These are phyloP conservation scores for Caracal caracal DNA, from an alignment of 2,113 vertebrate genomes.

Conservation along the genomic window DNA sequence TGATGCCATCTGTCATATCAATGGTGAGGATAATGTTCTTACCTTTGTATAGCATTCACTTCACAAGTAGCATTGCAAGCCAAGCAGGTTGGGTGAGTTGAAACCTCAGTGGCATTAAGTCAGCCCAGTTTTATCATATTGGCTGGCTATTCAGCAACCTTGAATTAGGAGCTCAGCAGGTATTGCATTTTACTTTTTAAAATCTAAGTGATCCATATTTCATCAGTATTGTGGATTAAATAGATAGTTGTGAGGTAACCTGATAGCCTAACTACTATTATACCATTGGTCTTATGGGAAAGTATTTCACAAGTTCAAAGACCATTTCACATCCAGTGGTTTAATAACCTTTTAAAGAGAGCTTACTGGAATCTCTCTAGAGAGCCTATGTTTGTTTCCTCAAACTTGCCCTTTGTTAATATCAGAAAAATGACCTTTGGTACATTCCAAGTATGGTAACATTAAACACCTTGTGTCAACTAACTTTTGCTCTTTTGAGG, in stretches of 20 bases:
- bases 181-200: constrained; percentile 18
- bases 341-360: constrained; percentile 20
- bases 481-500: background rate
- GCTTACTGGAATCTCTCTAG: background rate
- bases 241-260: background rate
- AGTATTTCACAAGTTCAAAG: constrained; percentile 28
- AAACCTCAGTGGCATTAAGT: background rate
- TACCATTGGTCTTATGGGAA: background rate
- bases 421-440: background rate
- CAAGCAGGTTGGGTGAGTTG: background rate
- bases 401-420: background rate
- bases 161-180: background rate
- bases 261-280: background rate
- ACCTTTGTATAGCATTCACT: background rate
- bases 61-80: background rate
- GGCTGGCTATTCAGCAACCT: background rate
- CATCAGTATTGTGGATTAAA: background rate
- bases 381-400: constrained; percentile 1
- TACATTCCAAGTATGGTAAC: background rate
- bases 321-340: background rate
- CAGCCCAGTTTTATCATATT: background rate
- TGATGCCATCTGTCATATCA: background rate
- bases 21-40: background rate
- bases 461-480: background rate
- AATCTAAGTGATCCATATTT: background rate